phyloP scores from a whole-genome alignment of 2,113 vertebrate genomes.

The Melanostigma gelatinosum region DNA sequence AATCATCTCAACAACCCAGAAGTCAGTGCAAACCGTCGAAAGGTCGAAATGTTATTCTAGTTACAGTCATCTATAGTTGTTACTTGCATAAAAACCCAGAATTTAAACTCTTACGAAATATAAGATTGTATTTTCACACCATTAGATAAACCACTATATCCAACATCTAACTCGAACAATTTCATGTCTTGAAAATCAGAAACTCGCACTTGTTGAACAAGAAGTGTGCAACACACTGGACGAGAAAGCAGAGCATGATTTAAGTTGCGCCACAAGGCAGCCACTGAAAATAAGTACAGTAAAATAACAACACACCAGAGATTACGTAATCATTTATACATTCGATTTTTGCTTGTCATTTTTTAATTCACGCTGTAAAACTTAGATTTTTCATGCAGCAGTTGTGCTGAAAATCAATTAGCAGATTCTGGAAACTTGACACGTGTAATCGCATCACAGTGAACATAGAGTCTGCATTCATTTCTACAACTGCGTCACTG shows the following conservation, averaged over 20 bases:
- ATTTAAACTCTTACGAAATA: too few relatives aligned
- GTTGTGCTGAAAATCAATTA: conserved; percentile 14
- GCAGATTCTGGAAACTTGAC: conserved; percentile 10
- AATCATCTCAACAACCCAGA: too few relatives aligned
- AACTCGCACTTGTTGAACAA: not conserved
- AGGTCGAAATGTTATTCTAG: too few relatives aligned
- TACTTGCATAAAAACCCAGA: too few relatives aligned
- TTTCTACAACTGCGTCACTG: conserved; percentile 15
- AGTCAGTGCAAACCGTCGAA: too few relatives aligned
- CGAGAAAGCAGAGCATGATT: not conserved
- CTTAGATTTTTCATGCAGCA: not conserved
- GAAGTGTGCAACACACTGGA: not conserved
- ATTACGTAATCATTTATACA: not conserved
- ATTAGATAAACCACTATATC: too few relatives aligned
- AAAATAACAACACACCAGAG: not conserved
- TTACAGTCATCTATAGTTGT: too few relatives aligned
- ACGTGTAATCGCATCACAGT: conserved; percentile 22
- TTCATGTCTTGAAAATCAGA: not conserved
- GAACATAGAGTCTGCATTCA: conserved; percentile 24
- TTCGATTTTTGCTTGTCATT: not conserved
- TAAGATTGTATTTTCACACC: too few relatives aligned
- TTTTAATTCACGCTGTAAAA: not conserved
- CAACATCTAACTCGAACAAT: not conserved
- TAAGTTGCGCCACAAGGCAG: not conserved
- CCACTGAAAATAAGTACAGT: not conserved